phyloP scores from a whole-genome alignment of 1,140 invertebrate species.

The Cotesia typhae region DNA sequence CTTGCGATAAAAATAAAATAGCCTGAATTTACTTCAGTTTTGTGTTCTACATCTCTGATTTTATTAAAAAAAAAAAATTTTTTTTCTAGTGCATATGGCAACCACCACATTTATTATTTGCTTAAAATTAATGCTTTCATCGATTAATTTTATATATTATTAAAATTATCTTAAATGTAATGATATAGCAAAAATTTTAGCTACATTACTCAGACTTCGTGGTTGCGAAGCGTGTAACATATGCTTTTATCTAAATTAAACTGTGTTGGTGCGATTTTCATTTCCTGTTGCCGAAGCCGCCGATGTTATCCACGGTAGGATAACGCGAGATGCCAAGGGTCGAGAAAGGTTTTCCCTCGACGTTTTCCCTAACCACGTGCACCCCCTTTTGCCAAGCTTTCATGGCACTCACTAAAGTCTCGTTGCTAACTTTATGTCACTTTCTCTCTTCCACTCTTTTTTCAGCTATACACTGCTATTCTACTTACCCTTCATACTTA shows the following conservation, averaged over 20 bases:
- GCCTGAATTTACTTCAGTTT: too few relatives aligned
- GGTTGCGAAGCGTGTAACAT: conserved; percentile 57
- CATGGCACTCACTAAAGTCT: conserved; percentile 16
- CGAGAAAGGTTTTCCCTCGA: conserved; percentile 53
- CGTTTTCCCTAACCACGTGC: conserved; percentile 37
- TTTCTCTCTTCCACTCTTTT: conserved; percentile 16
- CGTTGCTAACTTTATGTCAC: conserved; percentile 30
- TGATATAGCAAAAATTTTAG: background rate
- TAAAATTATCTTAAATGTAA: background rate
- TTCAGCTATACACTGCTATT: conserved; percentile 9
- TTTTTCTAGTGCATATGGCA: background rate
- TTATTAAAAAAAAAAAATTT: too few relatives aligned
- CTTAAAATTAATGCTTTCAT: too few relatives aligned
- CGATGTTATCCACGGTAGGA: conserved; percentile 65
- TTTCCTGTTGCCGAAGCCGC: conserved; percentile 64
- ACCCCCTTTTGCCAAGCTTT: conserved; percentile 16
- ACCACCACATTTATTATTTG: background rate
- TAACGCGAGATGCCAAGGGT: conserved; percentile 59
- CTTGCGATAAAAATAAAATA: background rate
- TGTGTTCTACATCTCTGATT: too few relatives aligned
- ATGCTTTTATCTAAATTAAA: conserved; percentile 72
- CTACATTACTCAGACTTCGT: conserved; percentile 3
- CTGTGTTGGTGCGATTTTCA: conserved; percentile 68
- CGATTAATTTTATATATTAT: too few relatives aligned
- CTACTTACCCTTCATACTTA: conserved; percentile 26